Base-by-base conservation (phyloP, 1,140 invertebrate species). In the Listronotus oregonensis region DNA sequence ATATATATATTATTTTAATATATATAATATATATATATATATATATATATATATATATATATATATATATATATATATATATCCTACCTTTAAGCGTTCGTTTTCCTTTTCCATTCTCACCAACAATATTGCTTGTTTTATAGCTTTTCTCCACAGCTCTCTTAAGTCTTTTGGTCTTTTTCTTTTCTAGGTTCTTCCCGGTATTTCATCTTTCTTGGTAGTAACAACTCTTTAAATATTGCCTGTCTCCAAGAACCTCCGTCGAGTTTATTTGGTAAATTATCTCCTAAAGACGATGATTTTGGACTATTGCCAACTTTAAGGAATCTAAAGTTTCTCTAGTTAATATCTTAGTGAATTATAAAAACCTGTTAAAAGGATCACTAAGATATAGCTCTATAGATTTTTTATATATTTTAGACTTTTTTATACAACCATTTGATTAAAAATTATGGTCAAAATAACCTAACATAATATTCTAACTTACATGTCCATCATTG, bases 81-180 rank as follows among this genome's bases (percentile, higher is more conserved):
- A n/a, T n/a, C n/a, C n/a, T n/a, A n/a, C n/a, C n/a, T n/a, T 87
- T 6, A 94, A 78, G 76, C 87, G 87, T 12, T 90, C 89, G 79
- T 97, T 97, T 80, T 98, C 94, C 68, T 90, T 95, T 75, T 97
- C 95, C 94, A 98, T 97, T 62, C 95, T 83, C 37, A 94, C 94
- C 0, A 98, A 81, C 37, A 97, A 85, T 40, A 97, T 85, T 12
- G 95, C 95, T 77, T 98, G 94, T 71, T 91, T 88, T 40, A 97
- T 96, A 1, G 94, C 94, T 78, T 94, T 95, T 73, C 88, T 92
- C 95, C 96, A 98, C 5, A 97, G 77, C 52, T 88, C 86, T 14
- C 92, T 79, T 3, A 95, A 79, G 70, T 95, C 89, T 57, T 89
- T 78, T 84, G 1, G 82, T 83, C 58, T 81, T 80, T 60, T 85